Conservation (phyloP, 2,888 invertebrate genomes). For the Pandemis cinnamomeana region DNA sequence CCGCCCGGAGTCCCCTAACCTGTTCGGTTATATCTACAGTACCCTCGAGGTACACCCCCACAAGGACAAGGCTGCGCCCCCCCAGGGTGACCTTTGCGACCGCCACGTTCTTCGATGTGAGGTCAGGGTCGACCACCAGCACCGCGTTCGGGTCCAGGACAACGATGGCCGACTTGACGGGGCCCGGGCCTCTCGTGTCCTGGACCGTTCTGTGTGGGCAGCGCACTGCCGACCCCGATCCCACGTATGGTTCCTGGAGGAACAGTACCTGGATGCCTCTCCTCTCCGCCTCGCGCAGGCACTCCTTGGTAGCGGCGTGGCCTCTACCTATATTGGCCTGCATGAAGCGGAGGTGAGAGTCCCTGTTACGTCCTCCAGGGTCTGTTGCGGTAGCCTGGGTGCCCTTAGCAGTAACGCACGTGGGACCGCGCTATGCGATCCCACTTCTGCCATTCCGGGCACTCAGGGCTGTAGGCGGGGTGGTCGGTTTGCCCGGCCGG, state of each 20-base stretch:
- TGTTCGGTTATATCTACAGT: not conserved
- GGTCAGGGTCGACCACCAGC: not conserved
- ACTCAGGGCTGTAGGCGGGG: too few species aligned
- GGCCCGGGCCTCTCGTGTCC: not conserved
- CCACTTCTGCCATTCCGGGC: too few species aligned
- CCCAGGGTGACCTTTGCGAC: not conserved
- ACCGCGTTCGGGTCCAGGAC: not conserved
- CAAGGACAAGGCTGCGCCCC: not conserved
- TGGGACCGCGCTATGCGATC: too few species aligned
- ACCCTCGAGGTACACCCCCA: not conserved
- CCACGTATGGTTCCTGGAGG: slow-evolving; percentile 28
- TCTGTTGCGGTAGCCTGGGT: too few species aligned
- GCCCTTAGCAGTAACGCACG: too few species aligned
- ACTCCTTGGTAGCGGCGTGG: slow-evolving; percentile 12
- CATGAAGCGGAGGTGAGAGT: not conserved
- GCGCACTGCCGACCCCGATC: not conserved
- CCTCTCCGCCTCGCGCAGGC: not conserved
- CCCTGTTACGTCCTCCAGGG: too few species aligned
- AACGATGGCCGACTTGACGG: slow-evolving; percentile 16
- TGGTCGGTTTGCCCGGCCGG: too few species aligned
- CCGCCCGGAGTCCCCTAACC: not conserved
- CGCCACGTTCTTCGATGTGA: slow-evolving; percentile 2
- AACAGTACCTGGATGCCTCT: not conserved
- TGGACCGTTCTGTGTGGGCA: slow-evolving; percentile 2
- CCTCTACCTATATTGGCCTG: slow-evolving; percentile 11